A percentile compares a stretch with the other conserved stretches of the same genome.
Conservation (phyloP, 2,797 vertebrate species). For the Lates japonicus region DNA sequence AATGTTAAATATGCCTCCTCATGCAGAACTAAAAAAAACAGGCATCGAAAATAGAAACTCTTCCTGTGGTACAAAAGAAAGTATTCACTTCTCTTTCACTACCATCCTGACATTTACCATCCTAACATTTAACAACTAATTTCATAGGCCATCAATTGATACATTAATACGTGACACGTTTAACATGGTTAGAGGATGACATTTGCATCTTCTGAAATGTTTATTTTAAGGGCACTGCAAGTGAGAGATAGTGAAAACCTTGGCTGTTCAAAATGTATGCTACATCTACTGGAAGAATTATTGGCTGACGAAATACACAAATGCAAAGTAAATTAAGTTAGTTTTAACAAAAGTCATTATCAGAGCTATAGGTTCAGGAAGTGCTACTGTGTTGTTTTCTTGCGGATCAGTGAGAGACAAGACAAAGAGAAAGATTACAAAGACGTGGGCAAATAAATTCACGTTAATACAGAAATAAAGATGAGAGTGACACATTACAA, state of each 20-base stretch:
- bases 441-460: constrained; percentile 73
- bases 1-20: constrained; percentile 73
- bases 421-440: constrained; percentile 60
- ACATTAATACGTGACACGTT: constrained; percentile 52
- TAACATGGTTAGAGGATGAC: constrained; percentile 38
- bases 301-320: constrained; percentile 57
- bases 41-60: constrained; percentile 64
- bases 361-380: constrained; percentile 71
- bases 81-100: constrained; percentile 54
- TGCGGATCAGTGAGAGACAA: constrained; percentile 69
- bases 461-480: constrained; percentile 78
- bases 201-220: constrained; percentile 50
- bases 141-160: constrained; percentile 46
- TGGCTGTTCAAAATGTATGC: constrained; percentile 67
- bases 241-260: constrained; percentile 45
- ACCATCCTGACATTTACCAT: constrained; percentile 44
- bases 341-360: constrained; percentile 69
- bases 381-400: constrained; percentile 77
- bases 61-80: constrained; percentile 53
- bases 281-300: constrained; percentile 84
- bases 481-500: constrained; percentile 74
- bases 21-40: constrained; percentile 59
- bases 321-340: constrained; percentile 54
- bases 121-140: constrained; percentile 39
- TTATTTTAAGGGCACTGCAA: constrained; percentile 58